phyloP scores from a whole-genome alignment of 2,113 vertebrate species.

The Anhinga rufa region DNA sequence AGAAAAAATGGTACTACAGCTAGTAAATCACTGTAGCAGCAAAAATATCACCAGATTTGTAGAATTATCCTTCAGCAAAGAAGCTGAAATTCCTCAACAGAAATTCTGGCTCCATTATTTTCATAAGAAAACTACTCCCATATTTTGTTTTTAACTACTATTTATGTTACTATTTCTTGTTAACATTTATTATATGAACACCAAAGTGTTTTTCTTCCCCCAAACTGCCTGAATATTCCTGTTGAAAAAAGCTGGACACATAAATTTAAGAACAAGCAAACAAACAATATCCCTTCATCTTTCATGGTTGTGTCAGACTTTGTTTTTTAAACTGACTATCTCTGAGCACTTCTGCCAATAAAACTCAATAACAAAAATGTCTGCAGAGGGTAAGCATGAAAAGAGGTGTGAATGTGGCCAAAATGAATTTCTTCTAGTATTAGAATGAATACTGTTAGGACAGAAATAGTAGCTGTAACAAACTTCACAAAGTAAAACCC shows the following conservation, averaged over 20 bases:
- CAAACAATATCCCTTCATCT: background rate
- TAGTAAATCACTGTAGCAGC: background rate
- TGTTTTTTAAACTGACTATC: background rate
- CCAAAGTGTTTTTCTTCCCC: background rate
- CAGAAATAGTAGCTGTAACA: background rate
- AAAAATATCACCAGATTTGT: background rate
- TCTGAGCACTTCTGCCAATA: background rate
- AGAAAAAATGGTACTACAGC: background rate
- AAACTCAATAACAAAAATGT: background rate
- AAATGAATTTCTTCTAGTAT: background rate
- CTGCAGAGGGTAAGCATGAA: background rate
- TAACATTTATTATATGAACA: background rate
- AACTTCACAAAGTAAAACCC: background rate
- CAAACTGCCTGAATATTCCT: background rate
- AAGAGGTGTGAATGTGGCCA: background rate
- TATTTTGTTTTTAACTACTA: background rate
- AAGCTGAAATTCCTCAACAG: background rate
- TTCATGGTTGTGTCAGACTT: background rate
- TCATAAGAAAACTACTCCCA: rapidly evolving
- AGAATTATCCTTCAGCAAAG: background rate
- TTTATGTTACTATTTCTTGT: background rate
- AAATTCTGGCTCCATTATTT: background rate
- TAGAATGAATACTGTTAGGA: background rate
- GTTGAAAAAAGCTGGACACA: background rate
- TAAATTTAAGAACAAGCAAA: background rate